Percentiles rank a stretch among this genome's conserved stretches.
Evolutionary conservation across 2,888 invertebrate genomes (phyloP).

Genomic region (Drosophila borborema): DNA sequence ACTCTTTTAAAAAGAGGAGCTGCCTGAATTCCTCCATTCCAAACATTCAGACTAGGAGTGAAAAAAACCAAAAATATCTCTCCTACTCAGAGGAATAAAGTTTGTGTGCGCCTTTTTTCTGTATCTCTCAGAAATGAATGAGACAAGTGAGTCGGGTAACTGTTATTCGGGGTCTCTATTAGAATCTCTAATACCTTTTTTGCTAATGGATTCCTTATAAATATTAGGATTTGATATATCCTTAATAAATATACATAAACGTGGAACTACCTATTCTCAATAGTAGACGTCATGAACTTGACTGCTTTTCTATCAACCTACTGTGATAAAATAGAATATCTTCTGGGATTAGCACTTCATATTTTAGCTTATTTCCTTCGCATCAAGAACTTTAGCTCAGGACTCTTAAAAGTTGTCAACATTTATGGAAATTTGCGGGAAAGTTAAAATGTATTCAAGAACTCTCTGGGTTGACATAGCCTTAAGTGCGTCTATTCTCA

Average conservation of each 20-base stretch:
- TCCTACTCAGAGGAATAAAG: no score
- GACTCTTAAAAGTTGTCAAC: background rate
- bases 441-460: constrained; percentile 12
- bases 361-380: background rate
- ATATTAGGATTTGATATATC: no score
- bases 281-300: background rate
- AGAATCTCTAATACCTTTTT: background rate
- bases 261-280: background rate
- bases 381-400: background rate
- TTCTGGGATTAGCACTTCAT: background rate
- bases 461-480: constrained; percentile 11
- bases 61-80: no score
- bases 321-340: background rate
- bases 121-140: no score
- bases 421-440: constrained; percentile 12
- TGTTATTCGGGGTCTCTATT: no score
- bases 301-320: background rate
- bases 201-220: no score
- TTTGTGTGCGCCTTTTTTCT: no score
- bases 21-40: no score
- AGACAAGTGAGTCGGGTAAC: no score
- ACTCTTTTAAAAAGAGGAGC: no score
- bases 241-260: no score
- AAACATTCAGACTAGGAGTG: no score
- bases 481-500: constrained; percentile 11